Conservation (phyloP, 2,113 vertebrate species). For the Spheniscus mendiculus region DNA sequence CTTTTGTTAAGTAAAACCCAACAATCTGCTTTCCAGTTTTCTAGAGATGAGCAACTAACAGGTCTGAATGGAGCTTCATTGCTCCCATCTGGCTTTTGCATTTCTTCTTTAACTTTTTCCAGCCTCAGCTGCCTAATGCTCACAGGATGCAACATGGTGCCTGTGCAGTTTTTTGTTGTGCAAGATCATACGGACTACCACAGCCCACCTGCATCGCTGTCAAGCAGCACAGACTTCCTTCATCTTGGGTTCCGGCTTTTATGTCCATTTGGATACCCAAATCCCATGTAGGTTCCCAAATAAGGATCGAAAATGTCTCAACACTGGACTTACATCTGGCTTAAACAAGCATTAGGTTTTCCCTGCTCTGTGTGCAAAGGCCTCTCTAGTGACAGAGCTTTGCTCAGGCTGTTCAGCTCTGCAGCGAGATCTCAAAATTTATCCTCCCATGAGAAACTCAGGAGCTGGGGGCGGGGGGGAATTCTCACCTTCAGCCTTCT, state of each 20-base stretch:
- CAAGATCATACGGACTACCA: not conserved
- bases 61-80: not conserved
- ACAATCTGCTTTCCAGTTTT: not conserved
- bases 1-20: not conserved
- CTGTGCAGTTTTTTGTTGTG: rapidly evolving
- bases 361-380: not conserved
- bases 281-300: not conserved
- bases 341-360: not conserved
- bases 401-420: not conserved
- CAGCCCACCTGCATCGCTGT: not conserved
- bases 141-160: not conserved
- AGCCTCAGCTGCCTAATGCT: not conserved
- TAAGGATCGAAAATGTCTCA: not conserved
- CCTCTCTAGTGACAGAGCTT: not conserved
- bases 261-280: not conserved
- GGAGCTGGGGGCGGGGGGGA: not conserved
- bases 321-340: not conserved
- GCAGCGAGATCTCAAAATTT: not conserved
- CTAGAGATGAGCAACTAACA: not conserved
- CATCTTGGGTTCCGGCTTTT: not conserved
- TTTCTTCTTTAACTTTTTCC: not conserved
- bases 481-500: not conserved
- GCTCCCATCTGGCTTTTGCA: not conserved
- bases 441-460: not conserved
- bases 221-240: not conserved